These are phyloP conservation scores for Conistra vaccinii DNA, from an alignment of 2,888 invertebrate genomes.

Conservation along the genomic window DNA sequence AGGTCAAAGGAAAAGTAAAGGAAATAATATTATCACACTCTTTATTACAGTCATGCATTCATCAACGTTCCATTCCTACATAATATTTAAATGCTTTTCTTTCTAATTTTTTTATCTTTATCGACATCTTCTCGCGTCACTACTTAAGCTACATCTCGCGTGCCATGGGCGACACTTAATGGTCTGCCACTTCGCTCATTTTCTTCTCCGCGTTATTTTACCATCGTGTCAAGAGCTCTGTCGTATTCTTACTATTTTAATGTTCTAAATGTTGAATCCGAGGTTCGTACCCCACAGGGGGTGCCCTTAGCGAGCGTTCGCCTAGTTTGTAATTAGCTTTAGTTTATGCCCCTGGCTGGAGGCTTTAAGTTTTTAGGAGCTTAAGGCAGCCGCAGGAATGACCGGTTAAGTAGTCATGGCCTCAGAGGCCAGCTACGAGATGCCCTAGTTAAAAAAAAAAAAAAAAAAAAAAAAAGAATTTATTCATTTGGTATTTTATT, in stretches of 20 bases:
- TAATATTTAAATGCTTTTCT: too few relatives aligned
- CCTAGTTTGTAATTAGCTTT: too few relatives aligned
- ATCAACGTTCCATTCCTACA: background rate
- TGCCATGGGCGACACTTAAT: constrained; percentile 82
- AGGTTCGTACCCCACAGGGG: too few relatives aligned
- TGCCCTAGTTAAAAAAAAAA: too few relatives aligned
- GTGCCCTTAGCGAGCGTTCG: too few relatives aligned
- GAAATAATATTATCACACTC: background rate
- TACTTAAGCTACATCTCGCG: constrained; percentile 67
- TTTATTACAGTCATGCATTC: background rate
- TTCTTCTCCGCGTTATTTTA: constrained; percentile 81
- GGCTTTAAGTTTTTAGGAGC: too few relatives aligned
- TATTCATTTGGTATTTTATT: constrained; percentile 13
- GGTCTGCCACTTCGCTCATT: constrained; percentile 83
- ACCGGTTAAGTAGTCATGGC: too few relatives aligned
- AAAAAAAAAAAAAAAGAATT: too few relatives aligned
- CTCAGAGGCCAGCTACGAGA: too few relatives aligned
- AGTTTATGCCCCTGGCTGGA: too few relatives aligned
- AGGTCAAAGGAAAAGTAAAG: background rate
- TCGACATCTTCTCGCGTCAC: constrained; percentile 50
- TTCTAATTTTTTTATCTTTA: background rate
- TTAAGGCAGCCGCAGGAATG: too few relatives aligned
- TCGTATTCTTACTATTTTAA: constrained; percentile 74
- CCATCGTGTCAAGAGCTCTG: constrained; percentile 78
- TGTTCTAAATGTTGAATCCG: constrained; percentile 49